Conservation (phyloP, 2,888 invertebrate genomes). For the Trichopoda pennipes region DNA sequence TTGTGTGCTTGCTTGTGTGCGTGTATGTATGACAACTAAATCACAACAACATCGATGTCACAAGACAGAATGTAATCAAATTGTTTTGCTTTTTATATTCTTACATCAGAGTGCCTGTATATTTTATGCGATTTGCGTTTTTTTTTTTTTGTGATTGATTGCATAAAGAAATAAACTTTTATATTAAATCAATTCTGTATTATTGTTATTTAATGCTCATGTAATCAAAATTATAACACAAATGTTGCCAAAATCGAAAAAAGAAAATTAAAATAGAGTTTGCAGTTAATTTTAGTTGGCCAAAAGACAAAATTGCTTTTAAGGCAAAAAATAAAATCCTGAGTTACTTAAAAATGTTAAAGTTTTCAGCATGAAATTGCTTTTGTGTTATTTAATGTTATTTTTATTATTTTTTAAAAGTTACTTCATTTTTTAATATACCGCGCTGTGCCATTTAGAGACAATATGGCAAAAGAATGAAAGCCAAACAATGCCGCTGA, state of each 20-base stretch:
- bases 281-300: constrained; percentile 44
- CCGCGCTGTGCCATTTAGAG: constrained; percentile 29
- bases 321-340: not conserved
- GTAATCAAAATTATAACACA: constrained; percentile 60
- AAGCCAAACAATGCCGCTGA: not conserved
- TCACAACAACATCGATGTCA: too few relatives aligned
- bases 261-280: constrained; percentile 9
- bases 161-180: constrained; percentile 47
- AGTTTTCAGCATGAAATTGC: not conserved
- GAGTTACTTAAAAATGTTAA: constrained; percentile 17
- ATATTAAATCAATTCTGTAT: constrained; percentile 30
- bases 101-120: too few relatives aligned
- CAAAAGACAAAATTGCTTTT: constrained; percentile 36
- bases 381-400: constrained; percentile 9
- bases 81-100: too few relatives aligned
- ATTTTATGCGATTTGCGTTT: not conserved
- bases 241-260: constrained; percentile 55
- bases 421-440: constrained; percentile 57
- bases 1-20: too few relatives aligned
- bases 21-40: too few relatives aligned
- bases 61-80: too few relatives aligned
- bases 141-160: constrained; percentile 55
- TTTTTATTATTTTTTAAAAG: constrained; percentile 53
- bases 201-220: constrained; percentile 55
- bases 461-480: not conserved